These are phyloP conservation scores for Dilophus febrilis DNA, from an alignment of 2,888 invertebrate genomes.

Conservation along the genomic window DNA sequence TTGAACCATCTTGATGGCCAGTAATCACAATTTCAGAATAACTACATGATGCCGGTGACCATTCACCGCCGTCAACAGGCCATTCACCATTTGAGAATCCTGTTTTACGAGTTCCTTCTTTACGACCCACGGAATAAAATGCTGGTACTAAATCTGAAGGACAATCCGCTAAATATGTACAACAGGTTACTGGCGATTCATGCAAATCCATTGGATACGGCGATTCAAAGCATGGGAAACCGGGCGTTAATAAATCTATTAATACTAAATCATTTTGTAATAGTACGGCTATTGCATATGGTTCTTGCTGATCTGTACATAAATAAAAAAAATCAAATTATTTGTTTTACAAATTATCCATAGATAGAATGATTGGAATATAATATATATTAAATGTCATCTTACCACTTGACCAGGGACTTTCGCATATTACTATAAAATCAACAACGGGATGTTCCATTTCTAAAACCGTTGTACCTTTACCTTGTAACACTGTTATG, in stretches of 20 bases:
- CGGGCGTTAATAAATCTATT: conserved; percentile 85
- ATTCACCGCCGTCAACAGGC: conserved; percentile 94
- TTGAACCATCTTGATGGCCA: conserved; percentile 96
- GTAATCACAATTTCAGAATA: conserved; percentile 97
- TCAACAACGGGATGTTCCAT: conserved; percentile 98
- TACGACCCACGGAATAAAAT: conserved; percentile 85
- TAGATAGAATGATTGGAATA: not conserved
- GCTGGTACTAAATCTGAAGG: conserved; percentile 96
- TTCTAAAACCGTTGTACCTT: conserved; percentile 92
- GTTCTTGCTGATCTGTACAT: conserved; percentile 82
- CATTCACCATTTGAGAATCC: conserved; percentile 86
- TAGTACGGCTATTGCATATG: conserved; percentile 92
- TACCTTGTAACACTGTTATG: conserved; percentile 90
- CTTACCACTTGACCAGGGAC: conserved; percentile 81
- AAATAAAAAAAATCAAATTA: not conserved
- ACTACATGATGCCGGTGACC: conserved; percentile 89
- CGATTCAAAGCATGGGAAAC: conserved; percentile 98
- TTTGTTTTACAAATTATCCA: not conserved
- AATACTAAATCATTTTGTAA: conserved; percentile 96
- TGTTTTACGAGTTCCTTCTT: conserved; percentile 49
- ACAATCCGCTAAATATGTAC: conserved; percentile 93
- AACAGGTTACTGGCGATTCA: conserved; percentile 95
- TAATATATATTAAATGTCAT: not conserved
- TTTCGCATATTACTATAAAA: conserved; percentile 90
- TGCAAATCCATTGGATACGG: conserved; percentile 99